These are phyloP conservation scores for Oncorhynchus keta DNA, from an alignment of 2,113 vertebrate species.

Conservation along the genomic window DNA sequence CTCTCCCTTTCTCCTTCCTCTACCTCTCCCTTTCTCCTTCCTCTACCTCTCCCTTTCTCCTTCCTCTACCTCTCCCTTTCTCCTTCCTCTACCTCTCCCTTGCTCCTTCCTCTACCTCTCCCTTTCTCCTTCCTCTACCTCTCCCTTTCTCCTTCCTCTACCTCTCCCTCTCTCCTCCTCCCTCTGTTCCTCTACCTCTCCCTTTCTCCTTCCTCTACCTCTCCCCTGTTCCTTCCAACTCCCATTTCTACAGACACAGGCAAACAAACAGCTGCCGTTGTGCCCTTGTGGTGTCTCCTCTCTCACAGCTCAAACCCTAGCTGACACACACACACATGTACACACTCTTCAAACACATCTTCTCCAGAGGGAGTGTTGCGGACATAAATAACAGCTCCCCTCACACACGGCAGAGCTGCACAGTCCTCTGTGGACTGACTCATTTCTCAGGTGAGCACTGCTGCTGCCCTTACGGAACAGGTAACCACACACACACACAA, in stretches of 20 bases:
- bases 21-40: too few relatives aligned
- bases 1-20: neutral
- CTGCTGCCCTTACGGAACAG: constrained; percentile 24
- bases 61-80: constrained; percentile 15
- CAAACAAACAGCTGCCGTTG: constrained; percentile 73
- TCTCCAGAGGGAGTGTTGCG: constrained; percentile 50
- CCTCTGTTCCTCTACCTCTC: constrained; percentile 18
- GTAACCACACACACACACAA: constrained; percentile 11
- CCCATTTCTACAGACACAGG: constrained; percentile 52
- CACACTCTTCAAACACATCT: constrained; percentile 40
- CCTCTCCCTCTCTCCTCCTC: constrained; percentile 8
- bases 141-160: neutral
- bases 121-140: constrained; percentile 11
- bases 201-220: neutral
- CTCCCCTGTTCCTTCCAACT: constrained; percentile 7
- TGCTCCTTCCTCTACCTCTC: too few relatives aligned
- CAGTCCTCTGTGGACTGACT: constrained; percentile 51
- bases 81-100: too few relatives aligned
- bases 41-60: constrained; percentile 6
- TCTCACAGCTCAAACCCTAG: constrained; percentile 47
- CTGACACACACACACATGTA: constrained; percentile 14
- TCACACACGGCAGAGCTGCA: constrained; percentile 20
- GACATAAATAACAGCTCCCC: constrained; percentile 61
- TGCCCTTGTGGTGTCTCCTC: constrained; percentile 53
- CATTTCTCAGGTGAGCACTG: constrained; percentile 56